phyloP scores from a whole-genome alignment of 1,140 invertebrate genomes.

The Drosophila ercepeae region DNA sequence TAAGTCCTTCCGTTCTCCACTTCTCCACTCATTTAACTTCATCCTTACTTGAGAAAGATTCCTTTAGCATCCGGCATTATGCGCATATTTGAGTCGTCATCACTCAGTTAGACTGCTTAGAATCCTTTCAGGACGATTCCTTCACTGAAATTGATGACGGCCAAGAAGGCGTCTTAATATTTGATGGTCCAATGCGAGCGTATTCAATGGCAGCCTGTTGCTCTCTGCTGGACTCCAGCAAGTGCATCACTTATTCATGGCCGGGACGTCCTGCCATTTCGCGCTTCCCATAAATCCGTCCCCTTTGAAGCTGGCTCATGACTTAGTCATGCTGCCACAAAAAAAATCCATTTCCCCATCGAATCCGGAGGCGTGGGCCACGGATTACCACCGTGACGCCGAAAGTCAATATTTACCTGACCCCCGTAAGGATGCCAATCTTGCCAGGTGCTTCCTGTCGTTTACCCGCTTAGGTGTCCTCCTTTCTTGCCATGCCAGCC shows the following conservation, averaged over 20 bases:
- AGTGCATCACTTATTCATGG: conserved; percentile 56
- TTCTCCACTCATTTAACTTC: conserved; percentile 23
- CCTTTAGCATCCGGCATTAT: conserved; percentile 50
- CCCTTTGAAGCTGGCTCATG: conserved; percentile 50
- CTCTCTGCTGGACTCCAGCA: conserved; percentile 19
- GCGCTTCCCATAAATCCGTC: conserved; percentile 9
- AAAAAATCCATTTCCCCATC: background rate
- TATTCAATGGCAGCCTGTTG: conserved; percentile 48
- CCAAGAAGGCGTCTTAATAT: conserved; percentile 56
- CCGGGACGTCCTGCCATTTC: background rate
- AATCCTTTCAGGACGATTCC: conserved; percentile 35
- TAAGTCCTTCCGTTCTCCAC: conserved; percentile 23
- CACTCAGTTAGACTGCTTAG: conserved; percentile 41
- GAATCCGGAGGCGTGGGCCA: conserved; percentile 16
- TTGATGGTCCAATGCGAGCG: conserved; percentile 45
- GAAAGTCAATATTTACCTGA: conserved; percentile 64
- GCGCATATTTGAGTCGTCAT: conserved; percentile 61
- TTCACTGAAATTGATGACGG: conserved; percentile 36
- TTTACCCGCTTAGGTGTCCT: conserved; percentile 9
- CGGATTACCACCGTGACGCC: conserved; percentile 40
- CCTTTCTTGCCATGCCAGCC: background rate
- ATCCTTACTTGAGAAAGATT: conserved; percentile 11
- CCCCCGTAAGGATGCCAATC: conserved; percentile 20
- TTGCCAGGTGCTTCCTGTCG: conserved; percentile 19
- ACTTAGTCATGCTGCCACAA: conserved; percentile 55